Evolutionary conservation across 2,797 vertebrate species (phyloP).

Genomic region (Acropternis orthonyx): DNA sequence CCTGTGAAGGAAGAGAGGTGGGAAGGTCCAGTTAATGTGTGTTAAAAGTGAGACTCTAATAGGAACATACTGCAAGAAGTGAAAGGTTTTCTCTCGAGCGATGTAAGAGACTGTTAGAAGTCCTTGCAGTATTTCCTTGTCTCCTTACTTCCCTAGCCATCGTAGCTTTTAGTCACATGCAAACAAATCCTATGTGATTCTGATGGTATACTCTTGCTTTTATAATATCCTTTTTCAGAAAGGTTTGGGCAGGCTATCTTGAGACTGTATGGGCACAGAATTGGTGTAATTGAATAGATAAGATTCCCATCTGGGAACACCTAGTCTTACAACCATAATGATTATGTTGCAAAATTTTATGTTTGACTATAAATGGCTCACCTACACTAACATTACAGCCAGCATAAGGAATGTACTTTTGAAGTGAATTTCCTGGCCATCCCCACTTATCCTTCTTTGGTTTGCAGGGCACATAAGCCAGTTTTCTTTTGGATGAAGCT

Average conservation of each 20-base stretch:
- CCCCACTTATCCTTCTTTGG: neutral
- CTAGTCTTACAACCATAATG: neutral
- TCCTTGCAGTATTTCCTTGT: neutral
- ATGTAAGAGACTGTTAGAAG: neutral
- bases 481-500: neutral
- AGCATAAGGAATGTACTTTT: neutral
- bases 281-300: neutral
- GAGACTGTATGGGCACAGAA: neutral
- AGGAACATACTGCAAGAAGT: neutral
- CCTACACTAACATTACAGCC: neutral
- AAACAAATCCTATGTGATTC: neutral
- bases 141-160: neutral
- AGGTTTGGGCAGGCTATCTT: neutral
- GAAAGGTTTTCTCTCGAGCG: neutral
- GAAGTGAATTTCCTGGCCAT: neutral
- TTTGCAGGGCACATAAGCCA: neutral
- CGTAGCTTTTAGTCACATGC: neutral
- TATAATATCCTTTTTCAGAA: neutral
- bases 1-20: neutral
- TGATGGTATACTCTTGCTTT: neutral
- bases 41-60: neutral
- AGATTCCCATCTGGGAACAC: neutral
- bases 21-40: neutral
- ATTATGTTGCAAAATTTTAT: neutral
- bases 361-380: neutral